A percentile compares a stretch with the other conserved stretches of the same genome.
These are phyloP conservation scores for Kryptopterus vitreolus DNA, from an alignment of 2,797 vertebrate genomes.

Conservation along the genomic window DNA sequence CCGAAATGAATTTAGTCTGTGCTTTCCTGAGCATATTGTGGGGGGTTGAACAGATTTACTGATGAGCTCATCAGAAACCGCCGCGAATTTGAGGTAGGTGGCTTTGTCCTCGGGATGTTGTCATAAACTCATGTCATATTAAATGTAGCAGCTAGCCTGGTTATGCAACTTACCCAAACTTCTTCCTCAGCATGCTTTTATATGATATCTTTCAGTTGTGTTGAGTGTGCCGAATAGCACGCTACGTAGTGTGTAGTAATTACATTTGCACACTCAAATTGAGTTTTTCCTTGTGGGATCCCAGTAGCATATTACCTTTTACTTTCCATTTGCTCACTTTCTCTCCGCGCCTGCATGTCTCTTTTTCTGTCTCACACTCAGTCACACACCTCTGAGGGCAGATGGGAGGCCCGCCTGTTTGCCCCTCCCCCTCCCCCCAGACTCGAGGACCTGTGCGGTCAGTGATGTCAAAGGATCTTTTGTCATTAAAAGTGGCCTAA, in stretches of 20 bases:
- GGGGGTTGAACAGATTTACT: conserved; percentile 45
- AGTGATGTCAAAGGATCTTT: conserved; percentile 69
- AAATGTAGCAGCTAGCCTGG: conserved; percentile 40
- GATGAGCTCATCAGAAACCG: conserved; percentile 55
- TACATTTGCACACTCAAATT: neutral
- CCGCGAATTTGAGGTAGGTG: conserved; percentile 38
- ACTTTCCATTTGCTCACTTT: neutral
- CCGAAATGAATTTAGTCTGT: conserved; percentile 44
- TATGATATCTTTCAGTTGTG: conserved; percentile 14
- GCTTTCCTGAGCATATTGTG: conserved; percentile 52
- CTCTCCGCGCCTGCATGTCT: conserved; percentile 2
- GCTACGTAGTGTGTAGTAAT: neutral
- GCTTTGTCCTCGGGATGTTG: conserved; percentile 49
- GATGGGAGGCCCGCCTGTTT: conserved; percentile 66
- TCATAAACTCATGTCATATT: conserved; percentile 50
- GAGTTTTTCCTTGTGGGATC: neutral
- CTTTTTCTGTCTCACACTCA: conserved; percentile 31
- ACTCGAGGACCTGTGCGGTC: conserved; percentile 47
- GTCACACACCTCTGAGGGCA: conserved; percentile 60
- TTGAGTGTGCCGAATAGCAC: neutral
- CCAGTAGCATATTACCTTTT: too few relatives aligned
- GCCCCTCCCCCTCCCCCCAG: conserved; percentile 42
- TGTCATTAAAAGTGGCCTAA: conserved; percentile 69
- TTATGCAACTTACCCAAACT: conserved; percentile 48
- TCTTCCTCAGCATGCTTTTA: conserved; percentile 29